Conservation (phyloP, 2,113 vertebrate species). For the Pteronura brasiliensis region DNA sequence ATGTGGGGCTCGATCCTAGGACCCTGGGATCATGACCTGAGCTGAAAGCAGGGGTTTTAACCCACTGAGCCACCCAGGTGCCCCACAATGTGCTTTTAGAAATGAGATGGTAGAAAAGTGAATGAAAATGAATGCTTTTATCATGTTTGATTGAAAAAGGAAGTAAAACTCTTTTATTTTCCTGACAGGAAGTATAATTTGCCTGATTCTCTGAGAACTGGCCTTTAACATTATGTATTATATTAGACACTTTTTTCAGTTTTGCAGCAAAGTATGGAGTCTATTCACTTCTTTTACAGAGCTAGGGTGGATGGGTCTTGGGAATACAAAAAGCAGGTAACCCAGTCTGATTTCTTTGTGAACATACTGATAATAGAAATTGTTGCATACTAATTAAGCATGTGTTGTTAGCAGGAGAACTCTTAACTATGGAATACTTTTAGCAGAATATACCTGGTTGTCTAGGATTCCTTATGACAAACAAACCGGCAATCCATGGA, state of each 20-base stretch:
- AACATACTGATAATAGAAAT: background rate
- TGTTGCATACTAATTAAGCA: background rate
- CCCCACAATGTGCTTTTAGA: background rate
- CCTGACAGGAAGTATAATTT: background rate
- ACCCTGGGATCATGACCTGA: too few relatives aligned
- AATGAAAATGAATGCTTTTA: background rate
- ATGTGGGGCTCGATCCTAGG: too few relatives aligned
- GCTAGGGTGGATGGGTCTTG: background rate
- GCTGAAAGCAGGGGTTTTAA: too few relatives aligned
- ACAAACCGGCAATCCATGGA: too few relatives aligned
- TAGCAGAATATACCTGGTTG: background rate
- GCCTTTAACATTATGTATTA: background rate
- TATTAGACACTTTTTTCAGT: background rate
- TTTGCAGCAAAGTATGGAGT: background rate
- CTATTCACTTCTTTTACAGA: too few relatives aligned
- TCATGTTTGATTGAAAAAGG: background rate
- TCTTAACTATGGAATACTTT: background rate
- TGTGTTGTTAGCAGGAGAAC: background rate
- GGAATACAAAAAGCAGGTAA: background rate
- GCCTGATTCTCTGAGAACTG: background rate
- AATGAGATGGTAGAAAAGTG: background rate
- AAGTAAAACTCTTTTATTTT: background rate
- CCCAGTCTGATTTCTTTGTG: background rate
- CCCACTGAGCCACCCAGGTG: too few relatives aligned
- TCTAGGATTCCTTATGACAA: background rate